These are phyloP conservation scores for Bombus turneri DNA, from an alignment of 1,140 invertebrate genomes.

Conservation along the genomic window DNA sequence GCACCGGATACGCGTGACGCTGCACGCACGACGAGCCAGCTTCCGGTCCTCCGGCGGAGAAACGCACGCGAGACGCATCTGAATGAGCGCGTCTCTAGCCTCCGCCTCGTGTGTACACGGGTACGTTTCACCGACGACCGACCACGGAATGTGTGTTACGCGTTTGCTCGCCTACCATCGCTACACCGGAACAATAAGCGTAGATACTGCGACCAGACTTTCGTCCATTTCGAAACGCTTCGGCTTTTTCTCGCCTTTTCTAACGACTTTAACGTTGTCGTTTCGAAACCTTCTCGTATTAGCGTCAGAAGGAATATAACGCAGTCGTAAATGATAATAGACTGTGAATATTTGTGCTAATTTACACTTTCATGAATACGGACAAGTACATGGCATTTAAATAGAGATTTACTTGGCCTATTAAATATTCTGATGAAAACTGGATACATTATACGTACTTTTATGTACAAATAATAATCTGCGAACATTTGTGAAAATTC, in stretches of 20 bases:
- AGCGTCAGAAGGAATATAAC: too few species aligned
- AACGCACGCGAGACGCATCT: slow-evolving; percentile 79
- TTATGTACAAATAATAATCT: too few species aligned
- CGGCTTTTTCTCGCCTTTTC: not conserved
- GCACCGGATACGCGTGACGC: slow-evolving; percentile 79
- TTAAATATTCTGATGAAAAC: too few species aligned
- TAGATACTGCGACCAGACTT: not conserved
- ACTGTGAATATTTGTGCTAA: too few species aligned
- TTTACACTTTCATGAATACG: too few species aligned
- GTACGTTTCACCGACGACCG: not conserved
- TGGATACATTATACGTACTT: too few species aligned
- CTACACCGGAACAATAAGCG: not conserved
- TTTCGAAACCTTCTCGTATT: too few species aligned
- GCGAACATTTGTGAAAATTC: too few species aligned
- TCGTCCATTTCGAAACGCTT: slow-evolving; percentile 3
- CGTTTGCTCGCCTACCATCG: slow-evolving; percentile 23
- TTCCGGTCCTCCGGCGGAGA: slow-evolving; percentile 72
- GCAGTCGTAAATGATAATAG: too few species aligned
- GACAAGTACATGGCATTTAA: too few species aligned
- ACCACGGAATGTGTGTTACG: slow-evolving; percentile 33
- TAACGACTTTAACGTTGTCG: too few species aligned
- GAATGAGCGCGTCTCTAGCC: slow-evolving; percentile 72
- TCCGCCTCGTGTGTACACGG: not conserved
- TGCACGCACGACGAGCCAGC: slow-evolving; percentile 76
- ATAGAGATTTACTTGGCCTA: too few species aligned